A percentile compares a stretch with the other conserved stretches of the same genome.
These are phyloP conservation scores for Phacellophora camtschatica DNA, from an alignment of 30 jellyfish, hydroid and myxozoan species.

Conservation along the genomic window DNA sequence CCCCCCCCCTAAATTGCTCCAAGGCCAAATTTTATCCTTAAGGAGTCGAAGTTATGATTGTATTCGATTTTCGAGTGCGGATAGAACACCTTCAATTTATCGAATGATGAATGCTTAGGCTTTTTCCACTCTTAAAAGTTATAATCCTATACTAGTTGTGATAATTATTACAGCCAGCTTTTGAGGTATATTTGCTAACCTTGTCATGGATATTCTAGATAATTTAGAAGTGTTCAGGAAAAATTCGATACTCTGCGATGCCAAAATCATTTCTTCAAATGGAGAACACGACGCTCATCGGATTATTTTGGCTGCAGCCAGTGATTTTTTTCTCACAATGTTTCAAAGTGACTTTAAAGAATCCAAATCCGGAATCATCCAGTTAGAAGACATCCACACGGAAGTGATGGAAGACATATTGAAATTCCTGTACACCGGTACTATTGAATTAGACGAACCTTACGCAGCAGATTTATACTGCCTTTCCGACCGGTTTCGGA, in stretches of 20 bases:
- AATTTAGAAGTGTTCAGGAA: conserved; percentile 34
- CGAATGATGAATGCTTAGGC: too few relatives aligned
- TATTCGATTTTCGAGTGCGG: too few relatives aligned
- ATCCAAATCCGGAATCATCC: conserved; percentile 44
- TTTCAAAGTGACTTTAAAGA: conserved; percentile 48
- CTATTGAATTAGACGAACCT: conserved; percentile 15
- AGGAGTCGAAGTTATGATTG: too few relatives aligned
- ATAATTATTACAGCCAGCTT: too few relatives aligned
- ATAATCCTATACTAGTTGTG: too few relatives aligned
- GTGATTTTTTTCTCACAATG: conserved; percentile 61
- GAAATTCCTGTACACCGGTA: conserved; percentile 55
- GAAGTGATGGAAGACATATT: conserved; percentile 34
- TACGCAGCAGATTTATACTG: conserved; percentile 62
- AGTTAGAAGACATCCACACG: conserved; percentile 54
- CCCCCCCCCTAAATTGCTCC: too few relatives aligned
- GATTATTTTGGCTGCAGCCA: conserved; percentile 59
- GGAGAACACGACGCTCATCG: conserved; percentile 62
- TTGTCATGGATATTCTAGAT: conserved; percentile 55
- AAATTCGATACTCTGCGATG: conserved; percentile 54
- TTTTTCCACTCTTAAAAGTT: too few relatives aligned
- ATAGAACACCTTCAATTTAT: too few relatives aligned
- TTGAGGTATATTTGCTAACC: too few relatives aligned
- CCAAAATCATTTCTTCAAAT: conserved; percentile 17
- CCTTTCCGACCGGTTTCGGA: conserved; percentile 76
- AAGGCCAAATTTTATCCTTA: too few relatives aligned